Evolutionary conservation across 1,140 invertebrate genomes (phyloP).

Genomic region (Drosophila persimilis): DNA sequence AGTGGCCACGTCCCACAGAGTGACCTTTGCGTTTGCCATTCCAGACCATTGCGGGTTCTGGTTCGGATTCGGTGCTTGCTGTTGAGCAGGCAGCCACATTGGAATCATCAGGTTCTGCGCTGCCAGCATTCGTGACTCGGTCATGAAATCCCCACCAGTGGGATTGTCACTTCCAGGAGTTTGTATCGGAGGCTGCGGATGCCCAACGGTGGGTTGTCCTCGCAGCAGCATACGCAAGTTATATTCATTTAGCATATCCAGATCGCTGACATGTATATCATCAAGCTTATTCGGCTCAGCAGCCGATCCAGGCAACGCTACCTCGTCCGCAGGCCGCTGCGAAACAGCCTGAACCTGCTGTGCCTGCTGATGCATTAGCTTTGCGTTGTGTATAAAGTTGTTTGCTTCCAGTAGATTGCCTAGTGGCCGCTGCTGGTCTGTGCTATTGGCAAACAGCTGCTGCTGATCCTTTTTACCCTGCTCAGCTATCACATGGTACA

Average conservation of each 20-base stretch:
- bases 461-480: conserved; percentile 65
- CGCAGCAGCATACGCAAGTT: conserved; percentile 74
- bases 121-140: conserved; percentile 47
- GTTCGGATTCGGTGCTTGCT: conserved; percentile 12
- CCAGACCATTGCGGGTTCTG: conserved; percentile 30
- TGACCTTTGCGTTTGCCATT: conserved; percentile 41
- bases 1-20: conserved; percentile 59
- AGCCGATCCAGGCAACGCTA: conserved; percentile 62
- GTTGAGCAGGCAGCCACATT: conserved; percentile 66
- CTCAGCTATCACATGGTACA: conserved; percentile 64
- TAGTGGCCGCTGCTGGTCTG: conserved; percentile 34
- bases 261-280: conserved; percentile 41
- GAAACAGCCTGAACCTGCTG: not conserved
- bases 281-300: conserved; percentile 31
- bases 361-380: conserved; percentile 81
- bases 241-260: conserved; percentile 71
- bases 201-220: conserved; percentile 23
- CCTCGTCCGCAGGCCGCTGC: conserved; percentile 53
- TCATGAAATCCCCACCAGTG: conserved; percentile 41
- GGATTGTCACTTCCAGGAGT: conserved; percentile 17
- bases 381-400: conserved; percentile 69
- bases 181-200: conserved; percentile 25
- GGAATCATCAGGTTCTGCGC: conserved; percentile 83
- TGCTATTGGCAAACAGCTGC: conserved; percentile 66
- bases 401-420: conserved; percentile 74